Percentiles rank a stretch among this genome's conserved stretches.
phyloP scores from a whole-genome alignment of 2,888 invertebrate genomes.

The Drosophila subquinaria region DNA sequence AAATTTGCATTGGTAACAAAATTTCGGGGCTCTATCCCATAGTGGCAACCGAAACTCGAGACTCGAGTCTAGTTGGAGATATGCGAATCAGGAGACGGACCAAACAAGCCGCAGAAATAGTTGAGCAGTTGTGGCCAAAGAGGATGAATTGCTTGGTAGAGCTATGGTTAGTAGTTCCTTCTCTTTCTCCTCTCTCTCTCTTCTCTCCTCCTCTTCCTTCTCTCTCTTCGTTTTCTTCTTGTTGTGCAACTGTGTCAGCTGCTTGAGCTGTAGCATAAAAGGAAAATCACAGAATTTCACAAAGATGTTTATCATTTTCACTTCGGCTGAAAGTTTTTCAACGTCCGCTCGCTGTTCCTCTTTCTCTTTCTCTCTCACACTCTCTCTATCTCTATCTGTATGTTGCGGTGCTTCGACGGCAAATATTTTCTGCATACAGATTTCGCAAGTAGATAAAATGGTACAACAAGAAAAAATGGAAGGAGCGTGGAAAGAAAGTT shows the following conservation, averaged over 20 bases:
- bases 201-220: background rate
- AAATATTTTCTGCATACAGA: slow-evolving; percentile 81
- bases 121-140: slow-evolving; percentile 49
- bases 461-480: slow-evolving; percentile 33
- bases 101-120: slow-evolving; percentile 61
- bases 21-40: too few relatives aligned
- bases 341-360: slow-evolving; percentile 18
- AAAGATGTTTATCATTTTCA: slow-evolving; percentile 82
- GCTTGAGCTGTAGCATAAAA: slow-evolving; percentile 56
- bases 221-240: background rate
- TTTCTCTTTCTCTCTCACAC: background rate
- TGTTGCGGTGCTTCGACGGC: slow-evolving; percentile 20
- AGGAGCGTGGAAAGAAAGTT: slow-evolving; percentile 35
- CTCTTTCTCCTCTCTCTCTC: background rate
- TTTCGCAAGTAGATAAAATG: slow-evolving; percentile 75
- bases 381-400: background rate
- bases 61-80: background rate
- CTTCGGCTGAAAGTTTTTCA: slow-evolving; percentile 72
- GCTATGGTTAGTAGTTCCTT: slow-evolving; percentile 14
- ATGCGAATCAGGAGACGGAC: slow-evolving; percentile 1
- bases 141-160: slow-evolving; percentile 4
- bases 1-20: too few relatives aligned
- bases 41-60: background rate
- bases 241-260: slow-evolving; percentile 57
- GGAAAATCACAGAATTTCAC: slow-evolving; percentile 76